Percentiles rank a stretch among this genome's conserved stretches.
These are phyloP conservation scores for Lepidurus couesii DNA, from an alignment of 1,140 invertebrate species.

Conservation along the genomic window DNA sequence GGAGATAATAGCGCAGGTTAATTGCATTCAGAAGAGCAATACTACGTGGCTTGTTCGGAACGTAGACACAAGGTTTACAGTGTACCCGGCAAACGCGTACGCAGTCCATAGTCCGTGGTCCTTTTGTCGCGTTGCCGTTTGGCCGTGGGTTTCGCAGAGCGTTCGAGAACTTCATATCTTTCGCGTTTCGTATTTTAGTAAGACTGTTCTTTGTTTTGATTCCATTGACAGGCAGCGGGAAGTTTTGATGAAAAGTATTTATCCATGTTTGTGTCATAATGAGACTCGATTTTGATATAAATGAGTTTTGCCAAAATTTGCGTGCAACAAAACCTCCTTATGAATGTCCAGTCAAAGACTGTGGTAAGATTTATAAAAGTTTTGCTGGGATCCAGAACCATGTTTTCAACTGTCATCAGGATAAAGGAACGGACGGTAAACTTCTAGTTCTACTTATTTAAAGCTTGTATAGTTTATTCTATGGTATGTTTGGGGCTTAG, in stretches of 20 bases:
- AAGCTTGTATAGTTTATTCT: background rate
- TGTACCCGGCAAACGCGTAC: too few species aligned
- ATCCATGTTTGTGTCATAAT: constrained; percentile 44
- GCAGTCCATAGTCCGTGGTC: too few species aligned
- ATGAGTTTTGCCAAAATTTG: constrained; percentile 74
- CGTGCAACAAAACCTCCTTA: constrained; percentile 74
- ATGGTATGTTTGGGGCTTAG: background rate
- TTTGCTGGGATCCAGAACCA: constrained; percentile 79
- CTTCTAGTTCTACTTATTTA: background rate
- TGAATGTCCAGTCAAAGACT: constrained; percentile 73
- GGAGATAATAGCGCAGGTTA: too few species aligned
- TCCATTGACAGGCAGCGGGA: background rate
- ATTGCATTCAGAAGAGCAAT: too few species aligned
- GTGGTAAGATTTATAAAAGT: constrained; percentile 77
- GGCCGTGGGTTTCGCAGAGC: too few species aligned
- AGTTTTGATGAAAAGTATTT: background rate
- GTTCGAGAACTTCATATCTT: background rate
- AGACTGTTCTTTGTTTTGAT: background rate
- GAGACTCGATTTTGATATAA: constrained; percentile 73
- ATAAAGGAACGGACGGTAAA: constrained; percentile 42
- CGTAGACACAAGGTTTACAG: too few species aligned
- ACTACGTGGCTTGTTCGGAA: too few species aligned
- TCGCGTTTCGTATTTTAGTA: background rate
- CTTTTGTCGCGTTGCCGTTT: too few species aligned
- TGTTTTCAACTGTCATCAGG: constrained; percentile 74